Base-by-base conservation (phyloP, 2,888 invertebrate genomes). In the Schrankia costaestrigalis region DNA sequence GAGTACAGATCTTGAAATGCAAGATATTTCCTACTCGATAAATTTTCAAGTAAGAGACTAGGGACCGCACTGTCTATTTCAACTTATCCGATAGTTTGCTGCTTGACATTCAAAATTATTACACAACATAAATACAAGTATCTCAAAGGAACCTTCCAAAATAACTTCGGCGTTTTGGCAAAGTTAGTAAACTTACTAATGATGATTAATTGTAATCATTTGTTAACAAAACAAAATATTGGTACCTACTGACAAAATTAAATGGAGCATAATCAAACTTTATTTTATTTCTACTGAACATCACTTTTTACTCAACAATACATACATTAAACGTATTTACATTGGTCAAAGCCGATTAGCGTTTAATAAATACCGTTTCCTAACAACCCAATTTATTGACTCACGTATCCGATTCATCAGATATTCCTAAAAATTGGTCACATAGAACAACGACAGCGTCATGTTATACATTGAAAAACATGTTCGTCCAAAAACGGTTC, bases 1-100 rank as follows among this genome's bases (percentile, higher is more conserved):
- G 34, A 39, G 32, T 24, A 33, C 28, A 38, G 46, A 43, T 57
- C 46, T 52, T 26, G 41, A 36, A 35, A 43, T 43, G 47, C 56
- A 44, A 56, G 51, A 62, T 46, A 62, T 59, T 54, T 62, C 47
- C 51, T 52, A 54, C 49, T 49, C 62, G 43, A 62, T 60, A 56
- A 62, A 62, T 60, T 59, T 32, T 38, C 42, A 45, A 53, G 47
- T 43, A 23, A 26, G 31, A 36, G 30, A 41, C 30, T 40, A 19
- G 35, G 43, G 52, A 42, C 40, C 40, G 42, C 35, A 52, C 45
- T 45, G 44, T 46, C 42, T 45, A 29, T 39, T 52, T 35, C 36
- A 39, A 33, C 50, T 62, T 54, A 55, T 46, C 45, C 36, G 43
- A 54, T 48, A 46, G 41, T 41, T 46, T 43, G 13, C 26, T 23